A percentile compares a stretch with the other conserved stretches of the same genome.
Conservation (phyloP, 1,140 invertebrate species). For the Tetramorium simillimum region DNA sequence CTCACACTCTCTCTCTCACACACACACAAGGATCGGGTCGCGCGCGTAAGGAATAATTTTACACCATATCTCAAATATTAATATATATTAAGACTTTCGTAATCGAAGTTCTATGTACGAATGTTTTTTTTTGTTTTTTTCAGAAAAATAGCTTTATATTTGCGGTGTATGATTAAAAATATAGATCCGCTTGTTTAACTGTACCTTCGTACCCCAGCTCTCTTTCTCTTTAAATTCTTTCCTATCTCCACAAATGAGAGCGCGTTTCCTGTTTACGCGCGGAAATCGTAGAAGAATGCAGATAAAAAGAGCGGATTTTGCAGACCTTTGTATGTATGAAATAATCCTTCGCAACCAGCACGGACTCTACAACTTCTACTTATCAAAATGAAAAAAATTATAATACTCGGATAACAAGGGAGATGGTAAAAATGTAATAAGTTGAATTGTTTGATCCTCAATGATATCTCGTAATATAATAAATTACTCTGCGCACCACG, state of each 20-base stretch:
- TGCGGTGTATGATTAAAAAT: constrained; percentile 6
- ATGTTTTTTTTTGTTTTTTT: background rate
- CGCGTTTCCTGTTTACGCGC: background rate
- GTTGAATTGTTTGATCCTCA: background rate
- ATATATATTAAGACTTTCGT: constrained; percentile 42
- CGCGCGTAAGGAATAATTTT: constrained; percentile 48
- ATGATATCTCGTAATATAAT: constrained; percentile 37
- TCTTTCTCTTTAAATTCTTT: background rate
- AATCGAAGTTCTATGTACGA: constrained; percentile 33
- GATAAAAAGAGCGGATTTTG: constrained; percentile 12
- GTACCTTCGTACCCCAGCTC: background rate
- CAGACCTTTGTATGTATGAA: background rate
- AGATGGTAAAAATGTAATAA: constrained; percentile 12
- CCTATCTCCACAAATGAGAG: background rate
- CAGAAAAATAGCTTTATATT: constrained; percentile 42
- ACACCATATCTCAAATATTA: constrained; percentile 2
- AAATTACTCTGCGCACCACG: constrained; percentile 39
- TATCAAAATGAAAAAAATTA: constrained; percentile 8
- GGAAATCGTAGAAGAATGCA: background rate
- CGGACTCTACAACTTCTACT: background rate
- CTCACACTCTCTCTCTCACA: constrained; percentile 29
- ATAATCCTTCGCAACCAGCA: background rate
- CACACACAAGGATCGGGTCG: constrained; percentile 34
- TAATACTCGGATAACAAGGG: constrained; percentile 1
- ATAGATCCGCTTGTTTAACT: background rate